A percentile compares a stretch with the other conserved stretches of the same genome.
Conservation (phyloP, 2,113 vertebrate species). For the Oncorhynchus clarkii region DNA sequence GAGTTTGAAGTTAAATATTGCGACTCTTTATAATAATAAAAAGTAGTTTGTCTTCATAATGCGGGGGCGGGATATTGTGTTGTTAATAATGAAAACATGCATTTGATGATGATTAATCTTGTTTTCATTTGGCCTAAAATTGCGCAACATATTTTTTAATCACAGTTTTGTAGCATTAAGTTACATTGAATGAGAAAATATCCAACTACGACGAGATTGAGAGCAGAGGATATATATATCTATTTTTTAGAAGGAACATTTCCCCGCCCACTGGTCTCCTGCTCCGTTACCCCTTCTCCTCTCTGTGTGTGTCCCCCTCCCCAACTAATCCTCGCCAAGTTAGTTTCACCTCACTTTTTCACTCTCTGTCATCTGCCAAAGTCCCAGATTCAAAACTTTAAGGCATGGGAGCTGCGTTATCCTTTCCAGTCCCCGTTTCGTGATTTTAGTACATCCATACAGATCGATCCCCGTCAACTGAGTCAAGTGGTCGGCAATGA, state of each 20-base stretch:
- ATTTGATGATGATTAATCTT: conserved; percentile 14
- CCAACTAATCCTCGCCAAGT: not conserved
- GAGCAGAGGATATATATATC: conserved; percentile 25
- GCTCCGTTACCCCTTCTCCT: conserved; percentile 15
- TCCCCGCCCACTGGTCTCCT: conserved; percentile 37
- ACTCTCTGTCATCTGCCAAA: conserved; percentile 96
- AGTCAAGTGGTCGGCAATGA: conserved; percentile 95
- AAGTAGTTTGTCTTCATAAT: conserved; percentile 45
- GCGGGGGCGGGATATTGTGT: conserved; percentile 46
- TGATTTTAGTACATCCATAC: conserved; percentile 98
- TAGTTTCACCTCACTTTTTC: conserved; percentile 87
- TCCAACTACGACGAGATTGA: conserved; percentile 23
- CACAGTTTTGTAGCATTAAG: conserved; percentile 35
- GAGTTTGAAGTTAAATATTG: conserved; percentile 63
- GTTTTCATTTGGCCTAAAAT: conserved; percentile 19
- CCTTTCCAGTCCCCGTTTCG: conserved; percentile 95
- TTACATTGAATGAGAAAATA: conserved; percentile 28
- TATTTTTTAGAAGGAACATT: conserved; percentile 48
- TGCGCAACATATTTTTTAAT: conserved; percentile 37
- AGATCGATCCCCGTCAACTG: conserved; percentile 96
- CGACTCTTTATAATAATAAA: conserved; percentile 39
- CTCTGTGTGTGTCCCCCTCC: conserved; percentile 6
- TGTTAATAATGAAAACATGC: conserved; percentile 39
- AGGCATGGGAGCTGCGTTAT: conserved; percentile 99
- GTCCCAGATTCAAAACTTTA: conserved; percentile 98